Evolutionary conservation across 2,113 vertebrate species (phyloP).

Genomic region (Athene cunicularia): DNA sequence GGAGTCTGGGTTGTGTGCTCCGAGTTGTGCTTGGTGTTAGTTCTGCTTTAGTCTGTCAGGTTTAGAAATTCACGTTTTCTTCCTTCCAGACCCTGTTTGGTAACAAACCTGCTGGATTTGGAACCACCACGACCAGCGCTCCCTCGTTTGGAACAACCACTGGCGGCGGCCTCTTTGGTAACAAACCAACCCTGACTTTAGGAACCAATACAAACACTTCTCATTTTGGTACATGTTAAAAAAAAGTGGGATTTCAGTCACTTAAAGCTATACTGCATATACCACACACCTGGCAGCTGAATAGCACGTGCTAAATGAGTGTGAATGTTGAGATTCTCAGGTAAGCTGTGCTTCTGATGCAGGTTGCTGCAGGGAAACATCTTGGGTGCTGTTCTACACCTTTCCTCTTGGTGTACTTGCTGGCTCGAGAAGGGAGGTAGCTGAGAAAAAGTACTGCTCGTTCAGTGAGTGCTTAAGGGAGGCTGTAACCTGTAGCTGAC

Average conservation of each 20-base stretch:
- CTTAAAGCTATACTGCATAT: constrained; percentile 34
- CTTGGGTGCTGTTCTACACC: background rate
- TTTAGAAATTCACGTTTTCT: background rate
- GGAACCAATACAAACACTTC: constrained; percentile 80
- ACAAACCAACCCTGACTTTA: constrained; percentile 81
- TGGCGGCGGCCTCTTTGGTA: constrained; percentile 88
- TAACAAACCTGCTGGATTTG: constrained; percentile 90
- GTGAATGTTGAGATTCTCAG: background rate
- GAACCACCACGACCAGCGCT: constrained; percentile 92
- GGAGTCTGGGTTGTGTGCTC: background rate
- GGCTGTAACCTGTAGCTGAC: background rate
- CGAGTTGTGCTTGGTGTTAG: background rate
- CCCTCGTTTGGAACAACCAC: constrained; percentile 89
- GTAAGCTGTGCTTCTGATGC: background rate
- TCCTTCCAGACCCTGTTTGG: constrained; percentile 88
- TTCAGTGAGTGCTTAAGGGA: background rate
- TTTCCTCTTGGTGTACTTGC: background rate
- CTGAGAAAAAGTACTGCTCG: too few species aligned
- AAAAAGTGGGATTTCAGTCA: background rate
- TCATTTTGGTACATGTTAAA: constrained; percentile 74
- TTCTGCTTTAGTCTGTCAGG: background rate
- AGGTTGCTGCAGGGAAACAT: background rate
- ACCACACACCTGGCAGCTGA: constrained; percentile 25
- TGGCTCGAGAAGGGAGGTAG: background rate
- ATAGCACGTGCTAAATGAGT: background rate